Conservation (phyloP, 2,113 vertebrate species). For the Hippocampus zosterae region DNA sequence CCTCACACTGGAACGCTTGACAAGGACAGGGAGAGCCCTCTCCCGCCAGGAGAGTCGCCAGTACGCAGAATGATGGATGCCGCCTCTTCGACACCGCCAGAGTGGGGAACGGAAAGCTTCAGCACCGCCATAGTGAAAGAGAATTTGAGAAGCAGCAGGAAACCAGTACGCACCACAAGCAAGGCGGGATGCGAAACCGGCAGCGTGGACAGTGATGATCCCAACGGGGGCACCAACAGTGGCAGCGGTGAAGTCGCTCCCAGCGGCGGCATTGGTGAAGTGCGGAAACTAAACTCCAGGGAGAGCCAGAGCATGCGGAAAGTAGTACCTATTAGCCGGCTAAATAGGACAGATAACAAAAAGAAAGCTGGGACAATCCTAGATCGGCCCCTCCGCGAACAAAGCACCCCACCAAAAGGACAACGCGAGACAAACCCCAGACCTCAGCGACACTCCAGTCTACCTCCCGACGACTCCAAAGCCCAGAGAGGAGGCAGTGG, state of each 20-base stretch:
- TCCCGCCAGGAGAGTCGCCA: slow-evolving; percentile 50
- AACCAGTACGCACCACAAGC: slow-evolving; percentile 58
- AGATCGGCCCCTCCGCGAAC: slow-evolving; percentile 68
- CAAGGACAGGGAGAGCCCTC: slow-evolving; percentile 39
- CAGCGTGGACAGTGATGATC: too few species aligned
- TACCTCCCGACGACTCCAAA: slow-evolving; percentile 78
- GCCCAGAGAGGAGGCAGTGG: slow-evolving; percentile 56
- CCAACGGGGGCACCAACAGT: slow-evolving; percentile 11
- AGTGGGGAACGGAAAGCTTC: slow-evolving; percentile 66
- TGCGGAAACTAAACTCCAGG: slow-evolving; percentile 75
- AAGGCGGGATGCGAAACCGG: background rate
- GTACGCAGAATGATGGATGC: slow-evolving; percentile 40
- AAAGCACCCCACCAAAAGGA: slow-evolving; percentile 73
- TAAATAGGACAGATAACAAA: slow-evolving; percentile 57
- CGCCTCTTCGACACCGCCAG: slow-evolving; percentile 31
- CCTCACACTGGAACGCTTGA: slow-evolving; percentile 40
- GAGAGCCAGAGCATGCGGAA: slow-evolving; percentile 87
- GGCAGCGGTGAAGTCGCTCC: slow-evolving; percentile 12
- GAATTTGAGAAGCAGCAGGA: slow-evolving; percentile 26
- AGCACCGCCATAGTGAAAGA: slow-evolving; percentile 55
- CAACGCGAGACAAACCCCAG: slow-evolving; percentile 69
- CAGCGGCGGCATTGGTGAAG: slow-evolving; percentile 23
- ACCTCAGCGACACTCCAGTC: slow-evolving; percentile 73
- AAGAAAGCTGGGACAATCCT: slow-evolving; percentile 71
- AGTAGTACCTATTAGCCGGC: slow-evolving; percentile 84